A percentile compares a stretch with the other conserved stretches of the same genome.
These are phyloP conservation scores for Calliphora vicina DNA, from an alignment of 1,140 invertebrate genomes.

Conservation along the genomic window DNA sequence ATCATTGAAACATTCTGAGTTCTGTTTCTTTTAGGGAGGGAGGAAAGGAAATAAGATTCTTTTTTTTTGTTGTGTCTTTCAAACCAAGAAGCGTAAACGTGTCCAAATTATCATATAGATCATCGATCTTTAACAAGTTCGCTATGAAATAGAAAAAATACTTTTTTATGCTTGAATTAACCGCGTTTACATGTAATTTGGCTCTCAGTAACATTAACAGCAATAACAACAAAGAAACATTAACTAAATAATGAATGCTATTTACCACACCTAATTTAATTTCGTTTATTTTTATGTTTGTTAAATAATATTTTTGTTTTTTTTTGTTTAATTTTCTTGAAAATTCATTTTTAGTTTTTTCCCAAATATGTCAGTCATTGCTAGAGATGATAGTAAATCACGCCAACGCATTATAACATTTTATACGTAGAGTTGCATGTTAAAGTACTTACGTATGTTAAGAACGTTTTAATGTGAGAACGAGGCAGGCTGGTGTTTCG, in stretches of 20 bases:
- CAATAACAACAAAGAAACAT: neutral
- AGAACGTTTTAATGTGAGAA: neutral
- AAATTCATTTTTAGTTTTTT: neutral
- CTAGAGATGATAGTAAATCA: conserved; percentile 12
- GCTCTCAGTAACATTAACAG: neutral
- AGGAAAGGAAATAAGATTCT: neutral
- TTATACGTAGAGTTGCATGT: conserved; percentile 4
- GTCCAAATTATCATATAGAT: conserved; percentile 18
- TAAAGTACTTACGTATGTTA: neutral
- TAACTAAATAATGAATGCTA: neutral
- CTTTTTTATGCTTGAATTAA: conserved; percentile 2
- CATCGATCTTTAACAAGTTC: conserved; percentile 18
- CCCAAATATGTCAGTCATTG: conserved; percentile 1
- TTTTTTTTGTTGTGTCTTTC: neutral
- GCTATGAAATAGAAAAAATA: neutral
- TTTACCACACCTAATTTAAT: conserved; percentile 3
- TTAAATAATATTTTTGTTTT: neutral
- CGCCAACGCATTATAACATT: conserved; percentile 22
- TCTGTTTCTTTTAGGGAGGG: neutral
- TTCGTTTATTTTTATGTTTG: neutral
- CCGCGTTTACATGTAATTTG: neutral
- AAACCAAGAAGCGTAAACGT: conserved; percentile 17
- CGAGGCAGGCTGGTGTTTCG: neutral
- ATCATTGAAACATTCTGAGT: neutral
- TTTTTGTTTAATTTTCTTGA: neutral